phyloP scores from a whole-genome alignment of 2,888 invertebrate species.

The Campoletis raptor region DNA sequence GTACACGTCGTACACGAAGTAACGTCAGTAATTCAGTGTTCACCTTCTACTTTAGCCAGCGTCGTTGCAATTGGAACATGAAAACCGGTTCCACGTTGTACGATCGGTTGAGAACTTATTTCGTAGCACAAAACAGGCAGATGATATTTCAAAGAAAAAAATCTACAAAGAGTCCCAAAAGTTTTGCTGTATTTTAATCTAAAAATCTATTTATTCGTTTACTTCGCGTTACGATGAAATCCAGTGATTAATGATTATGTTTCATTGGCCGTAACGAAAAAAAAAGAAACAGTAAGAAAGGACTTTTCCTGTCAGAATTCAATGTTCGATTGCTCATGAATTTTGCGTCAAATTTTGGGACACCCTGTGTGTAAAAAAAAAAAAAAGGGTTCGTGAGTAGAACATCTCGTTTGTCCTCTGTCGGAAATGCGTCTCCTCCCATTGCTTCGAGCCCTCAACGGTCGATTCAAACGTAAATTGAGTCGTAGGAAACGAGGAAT shows the following conservation, averaged over 20 bases:
- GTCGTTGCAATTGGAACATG: conserved; percentile 1
- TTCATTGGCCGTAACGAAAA: neutral
- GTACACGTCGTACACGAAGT: neutral
- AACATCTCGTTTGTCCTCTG: neutral
- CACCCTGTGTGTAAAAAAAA: neutral
- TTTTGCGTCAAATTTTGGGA: neutral
- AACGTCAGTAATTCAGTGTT: neutral
- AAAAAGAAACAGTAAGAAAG: neutral
- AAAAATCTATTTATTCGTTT: neutral
- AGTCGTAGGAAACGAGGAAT: neutral
- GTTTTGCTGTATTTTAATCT: neutral
- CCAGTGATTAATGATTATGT: neutral
- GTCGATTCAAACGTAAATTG: conserved; percentile 23
- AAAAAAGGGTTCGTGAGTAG: neutral
- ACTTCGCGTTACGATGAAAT: neutral
- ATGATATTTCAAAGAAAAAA: neutral
- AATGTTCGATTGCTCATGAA: neutral
- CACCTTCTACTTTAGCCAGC: neutral
- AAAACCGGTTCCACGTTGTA: neutral
- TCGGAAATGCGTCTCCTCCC: conserved; percentile 19
- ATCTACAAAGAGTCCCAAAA: neutral
- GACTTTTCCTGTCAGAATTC: neutral
- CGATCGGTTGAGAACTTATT: neutral
- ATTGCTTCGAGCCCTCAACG: neutral
- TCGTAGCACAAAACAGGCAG: neutral